These are phyloP conservation scores for Coryphaenoides rupestris DNA, from an alignment of 2,113 vertebrate species.

Conservation along the genomic window DNA sequence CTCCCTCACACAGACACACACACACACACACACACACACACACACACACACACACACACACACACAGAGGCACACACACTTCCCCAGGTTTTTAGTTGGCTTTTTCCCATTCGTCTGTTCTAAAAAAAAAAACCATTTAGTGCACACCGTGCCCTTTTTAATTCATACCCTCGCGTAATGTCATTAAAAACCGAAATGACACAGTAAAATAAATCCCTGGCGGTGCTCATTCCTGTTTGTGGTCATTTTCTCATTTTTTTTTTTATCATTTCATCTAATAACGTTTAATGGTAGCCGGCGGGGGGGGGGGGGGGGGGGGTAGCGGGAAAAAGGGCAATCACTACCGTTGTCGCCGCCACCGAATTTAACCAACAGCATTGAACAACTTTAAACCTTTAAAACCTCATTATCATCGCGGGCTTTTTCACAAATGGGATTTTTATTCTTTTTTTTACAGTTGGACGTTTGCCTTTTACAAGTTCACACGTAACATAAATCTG, in stretches of 20 bases:
- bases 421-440: too few relatives aligned
- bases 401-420: too few relatives aligned
- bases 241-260: not conserved
- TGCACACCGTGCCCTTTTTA: constrained; percentile 51
- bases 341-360: too few relatives aligned
- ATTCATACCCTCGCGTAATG: constrained; percentile 59
- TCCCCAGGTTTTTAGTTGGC: constrained; percentile 23
- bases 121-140: constrained; percentile 47
- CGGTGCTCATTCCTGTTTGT: constrained; percentile 30
- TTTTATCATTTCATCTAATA: not conserved
- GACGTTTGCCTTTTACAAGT: too few relatives aligned
- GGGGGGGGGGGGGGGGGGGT: too few relatives aligned
- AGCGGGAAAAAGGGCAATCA: too few relatives aligned
- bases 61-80: not conserved
- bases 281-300: not conserved
- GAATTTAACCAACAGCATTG: too few relatives aligned
- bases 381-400: too few relatives aligned
- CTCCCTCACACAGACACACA: not conserved
- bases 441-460: too few relatives aligned
- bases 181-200: constrained; percentile 50
- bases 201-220: constrained; percentile 49
- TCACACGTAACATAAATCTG: too few relatives aligned
- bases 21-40: not conserved
- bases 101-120: constrained; percentile 41
- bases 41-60: not conserved